These are phyloP conservation scores for Furcifer pardalis DNA, from an alignment of 2,797 vertebrate genomes.

Conservation along the genomic window DNA sequence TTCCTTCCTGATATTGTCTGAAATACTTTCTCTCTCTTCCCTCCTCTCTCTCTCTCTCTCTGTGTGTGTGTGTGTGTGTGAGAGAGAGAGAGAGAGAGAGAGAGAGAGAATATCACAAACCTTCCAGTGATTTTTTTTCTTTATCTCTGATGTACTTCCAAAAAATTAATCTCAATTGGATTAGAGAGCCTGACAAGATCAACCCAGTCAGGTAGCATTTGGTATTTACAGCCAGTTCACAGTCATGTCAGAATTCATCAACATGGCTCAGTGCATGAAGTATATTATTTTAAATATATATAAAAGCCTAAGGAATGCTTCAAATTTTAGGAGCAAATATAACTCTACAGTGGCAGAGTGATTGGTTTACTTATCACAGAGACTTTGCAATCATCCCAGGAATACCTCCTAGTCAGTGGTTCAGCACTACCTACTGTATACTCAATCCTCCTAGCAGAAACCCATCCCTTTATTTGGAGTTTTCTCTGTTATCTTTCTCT, in stretches of 20 bases:
- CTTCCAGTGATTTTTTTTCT: neutral
- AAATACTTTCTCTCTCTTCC: neutral
- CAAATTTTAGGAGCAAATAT: neutral
- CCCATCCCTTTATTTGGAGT: conserved; percentile 27
- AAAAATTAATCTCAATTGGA: neutral
- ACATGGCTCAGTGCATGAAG: neutral
- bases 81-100: no score
- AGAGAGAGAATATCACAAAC: neutral
- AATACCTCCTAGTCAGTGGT: conserved; percentile 11
- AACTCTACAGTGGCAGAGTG: neutral
- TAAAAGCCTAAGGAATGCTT: neutral
- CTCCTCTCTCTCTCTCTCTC: no score
- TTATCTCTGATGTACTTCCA: neutral
- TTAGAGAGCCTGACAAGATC: neutral
- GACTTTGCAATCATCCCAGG: neutral
- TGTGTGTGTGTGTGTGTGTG: neutral
- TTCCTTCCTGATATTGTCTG: neutral
- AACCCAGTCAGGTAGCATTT: neutral
- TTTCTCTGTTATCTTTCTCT: conserved; percentile 37
- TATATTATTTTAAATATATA: rapidly evolving
- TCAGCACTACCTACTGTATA: neutral
- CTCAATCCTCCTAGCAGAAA: conserved; percentile 24
- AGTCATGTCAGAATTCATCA: neutral
- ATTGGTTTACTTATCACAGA: conserved; percentile 12
- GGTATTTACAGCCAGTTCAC: neutral